Percentiles rank a stretch among this genome's conserved stretches.
Conservation (phyloP, 2,888 invertebrate species). For the Notodonta dromedarius region DNA sequence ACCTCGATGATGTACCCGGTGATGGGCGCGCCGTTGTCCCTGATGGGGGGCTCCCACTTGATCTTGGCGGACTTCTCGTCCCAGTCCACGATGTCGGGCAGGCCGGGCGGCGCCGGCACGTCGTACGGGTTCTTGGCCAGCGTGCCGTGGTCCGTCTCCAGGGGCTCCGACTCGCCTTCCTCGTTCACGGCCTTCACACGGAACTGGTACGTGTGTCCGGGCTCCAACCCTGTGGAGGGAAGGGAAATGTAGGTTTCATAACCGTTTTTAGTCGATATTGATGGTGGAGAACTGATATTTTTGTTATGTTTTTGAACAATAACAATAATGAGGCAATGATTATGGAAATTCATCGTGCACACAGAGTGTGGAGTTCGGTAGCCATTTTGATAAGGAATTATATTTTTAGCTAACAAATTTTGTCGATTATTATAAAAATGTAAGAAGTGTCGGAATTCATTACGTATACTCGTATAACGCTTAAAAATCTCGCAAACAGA, state of each 20-base stretch:
- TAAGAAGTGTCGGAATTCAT: too few relatives aligned
- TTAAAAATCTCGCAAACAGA: too few relatives aligned
- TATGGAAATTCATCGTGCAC: too few relatives aligned
- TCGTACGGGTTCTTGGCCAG: constrained; percentile 99
- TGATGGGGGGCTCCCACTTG: constrained; percentile 95
- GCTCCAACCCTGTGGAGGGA: constrained; percentile 89
- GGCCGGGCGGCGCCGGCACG: constrained; percentile 93
- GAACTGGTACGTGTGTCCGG: constrained; percentile 98
- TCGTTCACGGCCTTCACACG: constrained; percentile 98
- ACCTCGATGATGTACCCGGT: constrained; percentile 96
- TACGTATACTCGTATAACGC: too few relatives aligned
- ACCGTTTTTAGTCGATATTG: too few relatives aligned
- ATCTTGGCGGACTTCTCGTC: constrained; percentile 95
- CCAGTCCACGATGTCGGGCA: constrained; percentile 96
- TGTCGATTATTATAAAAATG: too few relatives aligned
- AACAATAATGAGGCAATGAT: too few relatives aligned
- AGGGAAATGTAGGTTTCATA: neutral
- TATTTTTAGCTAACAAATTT: too few relatives aligned
- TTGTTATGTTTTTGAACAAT: too few relatives aligned
- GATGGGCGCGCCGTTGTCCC: constrained; percentile 97
- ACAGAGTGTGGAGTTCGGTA: too few relatives aligned
- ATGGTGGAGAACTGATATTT: too few relatives aligned
- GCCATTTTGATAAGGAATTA: too few relatives aligned
- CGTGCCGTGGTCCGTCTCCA: constrained; percentile 94
- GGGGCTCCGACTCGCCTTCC: constrained; percentile 98